Percentiles rank a stretch among this genome's conserved stretches.
phyloP scores from a whole-genome alignment of 2,797 vertebrate species.

The Hafferia zeledoni region DNA sequence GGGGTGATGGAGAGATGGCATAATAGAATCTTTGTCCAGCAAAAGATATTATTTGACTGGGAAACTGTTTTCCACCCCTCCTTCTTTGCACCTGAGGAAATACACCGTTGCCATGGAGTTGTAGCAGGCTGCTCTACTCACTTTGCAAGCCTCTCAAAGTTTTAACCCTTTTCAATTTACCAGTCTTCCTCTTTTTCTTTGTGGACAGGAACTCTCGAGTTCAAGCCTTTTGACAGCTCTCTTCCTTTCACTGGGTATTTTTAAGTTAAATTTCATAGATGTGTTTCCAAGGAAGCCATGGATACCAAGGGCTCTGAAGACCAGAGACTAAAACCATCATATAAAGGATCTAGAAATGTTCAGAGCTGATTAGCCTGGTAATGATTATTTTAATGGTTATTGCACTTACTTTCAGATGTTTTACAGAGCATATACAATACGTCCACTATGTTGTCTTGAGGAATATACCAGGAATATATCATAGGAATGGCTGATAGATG shows the following conservation, averaged over 20 bases:
- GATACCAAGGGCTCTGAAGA: not conserved
- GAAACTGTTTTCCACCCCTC: not conserved
- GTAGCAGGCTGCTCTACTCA: not conserved
- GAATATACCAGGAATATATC: not conserved
- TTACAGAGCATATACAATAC: not conserved
- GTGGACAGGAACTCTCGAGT: not conserved
- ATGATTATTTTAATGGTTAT: not conserved
- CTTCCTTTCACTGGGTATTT: not conserved
- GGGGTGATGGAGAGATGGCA: not conserved
- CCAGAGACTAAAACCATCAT: not conserved
- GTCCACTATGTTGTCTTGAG: not conserved
- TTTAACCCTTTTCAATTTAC: not conserved
- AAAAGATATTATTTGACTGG: not conserved
- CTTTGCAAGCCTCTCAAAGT: conserved; percentile 2
- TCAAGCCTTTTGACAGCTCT: not conserved
- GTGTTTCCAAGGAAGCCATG: not conserved
- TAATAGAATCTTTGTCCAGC: not conserved
- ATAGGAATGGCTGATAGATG: not conserved
- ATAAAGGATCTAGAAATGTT: not conserved
- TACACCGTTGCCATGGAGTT: not conserved
- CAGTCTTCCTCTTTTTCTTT: not conserved
- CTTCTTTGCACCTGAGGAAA: not conserved
- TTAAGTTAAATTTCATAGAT: not conserved
- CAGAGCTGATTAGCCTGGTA: not conserved
- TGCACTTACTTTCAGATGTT: not conserved